phyloP scores from a whole-genome alignment of 2,888 invertebrate species.

The Cremastobaeus sp. region DNA sequence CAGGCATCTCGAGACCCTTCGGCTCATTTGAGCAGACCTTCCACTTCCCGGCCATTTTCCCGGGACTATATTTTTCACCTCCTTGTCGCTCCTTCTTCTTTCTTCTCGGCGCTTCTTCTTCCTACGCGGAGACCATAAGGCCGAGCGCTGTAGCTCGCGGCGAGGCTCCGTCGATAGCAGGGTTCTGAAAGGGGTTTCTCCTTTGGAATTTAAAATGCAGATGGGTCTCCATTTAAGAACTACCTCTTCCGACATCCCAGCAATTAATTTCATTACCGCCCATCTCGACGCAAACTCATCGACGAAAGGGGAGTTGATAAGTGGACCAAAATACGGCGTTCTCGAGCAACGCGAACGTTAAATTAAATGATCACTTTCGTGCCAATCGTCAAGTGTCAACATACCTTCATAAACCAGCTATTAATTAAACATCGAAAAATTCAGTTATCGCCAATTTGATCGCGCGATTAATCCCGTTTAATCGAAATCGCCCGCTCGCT shows the following conservation, averaged over 20 bases:
- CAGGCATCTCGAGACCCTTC: conserved; percentile 37
- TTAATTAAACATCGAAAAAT: too few relatives aligned
- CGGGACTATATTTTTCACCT: conserved; percentile 45
- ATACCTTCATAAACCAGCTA: too few relatives aligned
- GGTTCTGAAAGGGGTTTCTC: conserved; percentile 40
- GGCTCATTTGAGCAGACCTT: conserved; percentile 42
- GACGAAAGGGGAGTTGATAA: conserved; percentile 39
- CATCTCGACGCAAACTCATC: conserved; percentile 33
- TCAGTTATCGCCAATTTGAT: too few relatives aligned
- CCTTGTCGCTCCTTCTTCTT: conserved; percentile 20
- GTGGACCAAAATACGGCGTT: conserved; percentile 41
- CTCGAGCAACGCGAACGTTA: conserved; percentile 15
- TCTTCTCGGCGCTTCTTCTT: conserved; percentile 1
- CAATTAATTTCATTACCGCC: conserved; percentile 61
- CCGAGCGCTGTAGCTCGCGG: conserved; percentile 40
- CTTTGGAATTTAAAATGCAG: conserved; percentile 58
- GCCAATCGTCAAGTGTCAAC: conserved; percentile 21
- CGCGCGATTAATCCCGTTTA: too few relatives aligned
- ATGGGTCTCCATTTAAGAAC: conserved; percentile 50
- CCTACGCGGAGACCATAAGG: conserved; percentile 16
- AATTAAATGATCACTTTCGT: conserved; percentile 35
- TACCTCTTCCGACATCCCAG: conserved; percentile 46
- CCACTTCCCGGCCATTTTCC: conserved; percentile 48
- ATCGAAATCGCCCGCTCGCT: too few relatives aligned
- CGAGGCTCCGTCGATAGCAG: conserved; percentile 22